phyloP scores from a whole-genome alignment of 1,140 invertebrate genomes.

The Atopsyche davidsoni region DNA sequence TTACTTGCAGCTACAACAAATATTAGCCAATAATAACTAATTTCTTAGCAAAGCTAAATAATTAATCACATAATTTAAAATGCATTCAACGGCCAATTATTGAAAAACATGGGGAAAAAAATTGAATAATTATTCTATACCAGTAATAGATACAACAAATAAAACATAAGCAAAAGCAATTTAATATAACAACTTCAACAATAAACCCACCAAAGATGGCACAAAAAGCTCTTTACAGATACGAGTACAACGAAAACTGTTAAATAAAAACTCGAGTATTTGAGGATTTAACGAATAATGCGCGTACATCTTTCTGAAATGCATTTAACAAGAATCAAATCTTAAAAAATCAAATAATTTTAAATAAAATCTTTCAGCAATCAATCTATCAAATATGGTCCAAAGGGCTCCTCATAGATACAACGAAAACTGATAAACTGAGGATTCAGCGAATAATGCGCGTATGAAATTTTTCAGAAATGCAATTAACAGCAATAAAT shows the following conservation, averaged over 20 bases:
- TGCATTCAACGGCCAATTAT: too few relatives aligned
- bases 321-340: neutral
- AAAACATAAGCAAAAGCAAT: too few relatives aligned
- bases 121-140: too few relatives aligned
- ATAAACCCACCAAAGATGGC: too few relatives aligned
- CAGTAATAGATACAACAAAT: too few relatives aligned
- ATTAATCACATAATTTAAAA: too few relatives aligned
- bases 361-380: neutral
- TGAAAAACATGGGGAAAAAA: too few relatives aligned
- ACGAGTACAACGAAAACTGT: slow-evolving; percentile 1
- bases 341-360: neutral
- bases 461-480: neutral
- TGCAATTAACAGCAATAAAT: neutral
- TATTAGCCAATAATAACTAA: too few relatives aligned
- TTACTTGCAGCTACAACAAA: too few relatives aligned
- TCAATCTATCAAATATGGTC: neutral
- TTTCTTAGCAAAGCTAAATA: too few relatives aligned
- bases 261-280: neutral
- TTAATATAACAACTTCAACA: neutral
- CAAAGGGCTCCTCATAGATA: neutral
- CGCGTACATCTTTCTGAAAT: neutral
- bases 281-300: slow-evolving; percentile 2
- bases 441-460: slow-evolving; percentile 3
- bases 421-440: slow-evolving; percentile 20
- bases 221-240: too few relatives aligned